These are phyloP conservation scores for Enteromius argenteus DNA, from an alignment of 2,797 vertebrate genomes.

Conservation along the genomic window DNA sequence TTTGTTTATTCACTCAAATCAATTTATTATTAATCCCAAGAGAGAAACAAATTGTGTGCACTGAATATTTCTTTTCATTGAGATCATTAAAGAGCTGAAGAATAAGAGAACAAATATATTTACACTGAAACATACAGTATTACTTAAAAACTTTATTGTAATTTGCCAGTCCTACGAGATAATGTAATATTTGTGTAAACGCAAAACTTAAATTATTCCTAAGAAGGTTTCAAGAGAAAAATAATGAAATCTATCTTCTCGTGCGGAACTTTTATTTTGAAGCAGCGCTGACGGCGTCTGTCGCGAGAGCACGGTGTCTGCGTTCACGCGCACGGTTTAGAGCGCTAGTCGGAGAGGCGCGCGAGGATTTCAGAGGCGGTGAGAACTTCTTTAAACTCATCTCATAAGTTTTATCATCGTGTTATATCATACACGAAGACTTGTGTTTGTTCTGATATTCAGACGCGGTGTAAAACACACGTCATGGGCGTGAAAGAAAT, in stretches of 20 bases:
- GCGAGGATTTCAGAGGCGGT: slow-evolving; percentile 55
- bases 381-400: slow-evolving; percentile 14
- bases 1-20: no score
- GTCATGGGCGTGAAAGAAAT: neutral
- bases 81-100: no score
- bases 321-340: neutral
- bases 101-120: no score
- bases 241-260: rapidly evolving
- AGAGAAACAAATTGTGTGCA: no score
- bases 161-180: neutral
- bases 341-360: slow-evolving; percentile 28
- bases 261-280: slow-evolving; percentile 51
- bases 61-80: no score
- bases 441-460: no score
- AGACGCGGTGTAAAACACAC: neutral
- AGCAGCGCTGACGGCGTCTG: rapidly evolving
- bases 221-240: no score
- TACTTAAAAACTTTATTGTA: no score
- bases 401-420: neutral
- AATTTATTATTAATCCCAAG: no score
- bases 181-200: neutral
- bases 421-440: neutral
- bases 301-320: neutral
- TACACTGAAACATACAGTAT: no score
- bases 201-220: neutral